phyloP scores from a whole-genome alignment of 2,113 vertebrate genomes.

The Microcebus lehilahytsara region DNA sequence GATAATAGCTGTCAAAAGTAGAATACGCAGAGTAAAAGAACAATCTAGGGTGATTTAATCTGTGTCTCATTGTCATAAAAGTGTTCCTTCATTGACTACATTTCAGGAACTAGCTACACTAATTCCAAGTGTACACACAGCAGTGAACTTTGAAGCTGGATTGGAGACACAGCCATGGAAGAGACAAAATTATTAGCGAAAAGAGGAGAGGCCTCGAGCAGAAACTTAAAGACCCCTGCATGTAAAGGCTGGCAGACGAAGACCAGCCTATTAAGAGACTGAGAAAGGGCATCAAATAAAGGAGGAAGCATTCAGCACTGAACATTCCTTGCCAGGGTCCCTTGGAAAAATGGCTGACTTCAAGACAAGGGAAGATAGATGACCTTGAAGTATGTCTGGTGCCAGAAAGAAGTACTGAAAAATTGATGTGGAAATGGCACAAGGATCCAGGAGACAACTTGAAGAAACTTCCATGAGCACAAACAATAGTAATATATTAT shows the following conservation, averaged over 20 bases:
- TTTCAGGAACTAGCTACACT: not conserved
- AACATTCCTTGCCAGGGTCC: not conserved
- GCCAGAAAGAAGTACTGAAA: not conserved
- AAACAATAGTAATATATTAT: not conserved
- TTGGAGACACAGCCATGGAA: not conserved
- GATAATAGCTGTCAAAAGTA: not conserved
- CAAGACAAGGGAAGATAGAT: not conserved
- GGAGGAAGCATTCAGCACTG: not conserved
- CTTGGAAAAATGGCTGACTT: not conserved
- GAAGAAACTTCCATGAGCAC: not conserved
- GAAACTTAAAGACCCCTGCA: not conserved
- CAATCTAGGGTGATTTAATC: not conserved
- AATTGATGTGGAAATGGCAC: not conserved
- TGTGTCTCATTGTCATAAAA: not conserved
- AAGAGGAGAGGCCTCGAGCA: not conserved
- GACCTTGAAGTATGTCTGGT: not conserved
- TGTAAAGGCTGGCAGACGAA: not conserved
- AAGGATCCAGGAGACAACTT: not conserved
- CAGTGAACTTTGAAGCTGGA: not conserved
- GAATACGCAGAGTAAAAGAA: not conserved
- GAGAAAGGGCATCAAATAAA: not conserved
- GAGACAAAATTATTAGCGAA: not conserved
- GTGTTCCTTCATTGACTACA: not conserved
- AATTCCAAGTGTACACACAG: not conserved
- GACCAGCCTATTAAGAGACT: not conserved